phyloP scores from a whole-genome alignment of 1,140 invertebrate genomes.

The Musca domestica region DNA sequence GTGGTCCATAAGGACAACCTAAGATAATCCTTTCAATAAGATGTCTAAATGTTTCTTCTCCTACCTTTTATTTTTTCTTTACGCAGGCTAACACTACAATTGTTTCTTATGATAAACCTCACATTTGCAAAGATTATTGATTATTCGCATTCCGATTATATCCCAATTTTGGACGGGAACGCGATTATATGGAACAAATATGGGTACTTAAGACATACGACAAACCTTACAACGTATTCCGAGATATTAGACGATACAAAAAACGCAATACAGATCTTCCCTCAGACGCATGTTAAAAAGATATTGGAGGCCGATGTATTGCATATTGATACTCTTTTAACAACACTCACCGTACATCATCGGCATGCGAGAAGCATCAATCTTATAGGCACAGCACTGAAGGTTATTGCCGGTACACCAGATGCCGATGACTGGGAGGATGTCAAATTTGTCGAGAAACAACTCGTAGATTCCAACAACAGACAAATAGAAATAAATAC shows the following conservation, averaged over 20 bases:
- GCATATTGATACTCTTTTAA: slow-evolving; percentile 3
- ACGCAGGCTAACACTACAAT: too few species aligned
- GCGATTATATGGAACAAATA: slow-evolving; percentile 17
- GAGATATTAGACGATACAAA: too few species aligned
- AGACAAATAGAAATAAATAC: too few species aligned
- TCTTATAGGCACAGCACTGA: slow-evolving; percentile 7
- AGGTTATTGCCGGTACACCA: slow-evolving; percentile 19
- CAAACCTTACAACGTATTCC: neutral
- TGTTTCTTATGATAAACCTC: too few species aligned
- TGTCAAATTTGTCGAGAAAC: neutral
- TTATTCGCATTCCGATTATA: slow-evolving; percentile 7
- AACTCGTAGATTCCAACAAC: neutral
- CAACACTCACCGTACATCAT: slow-evolving; percentile 13
- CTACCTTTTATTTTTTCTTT: too few species aligned
- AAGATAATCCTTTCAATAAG: too few species aligned
- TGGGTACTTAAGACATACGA: slow-evolving; percentile 24
- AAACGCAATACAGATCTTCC: too few species aligned
- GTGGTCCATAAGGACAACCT: too few species aligned
- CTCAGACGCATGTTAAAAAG: too few species aligned
- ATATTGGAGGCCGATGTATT: neutral
- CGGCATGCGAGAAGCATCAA: slow-evolving; percentile 17
- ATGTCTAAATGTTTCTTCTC: too few species aligned
- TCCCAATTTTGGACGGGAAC: too few species aligned
- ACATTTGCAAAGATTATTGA: too few species aligned
- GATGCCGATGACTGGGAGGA: slow-evolving; percentile 10